Conservation (phyloP, 2,797 vertebrate genomes). For the Poliocrania exsul region DNA sequence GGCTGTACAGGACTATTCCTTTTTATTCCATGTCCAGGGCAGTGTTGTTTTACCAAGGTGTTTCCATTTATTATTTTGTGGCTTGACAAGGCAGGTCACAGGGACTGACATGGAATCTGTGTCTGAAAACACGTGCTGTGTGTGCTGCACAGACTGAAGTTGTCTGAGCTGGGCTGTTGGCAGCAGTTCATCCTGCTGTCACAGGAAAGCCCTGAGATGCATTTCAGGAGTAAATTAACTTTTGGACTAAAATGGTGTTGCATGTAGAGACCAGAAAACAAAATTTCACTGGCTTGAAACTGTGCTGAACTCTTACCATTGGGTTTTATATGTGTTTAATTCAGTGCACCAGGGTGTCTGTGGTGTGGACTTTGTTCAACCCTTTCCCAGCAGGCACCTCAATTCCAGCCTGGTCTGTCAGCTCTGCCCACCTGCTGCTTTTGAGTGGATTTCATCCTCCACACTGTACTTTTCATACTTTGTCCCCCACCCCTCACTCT, state of each 20-base stretch:
- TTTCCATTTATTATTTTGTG: not conserved
- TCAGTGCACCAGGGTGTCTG: not conserved
- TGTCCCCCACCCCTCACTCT: not conserved
- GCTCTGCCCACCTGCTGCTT: not conserved
- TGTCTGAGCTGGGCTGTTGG: not conserved
- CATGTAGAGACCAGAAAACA: not conserved
- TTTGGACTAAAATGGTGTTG: not conserved
- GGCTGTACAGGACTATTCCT: not conserved
- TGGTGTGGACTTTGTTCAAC: not conserved
- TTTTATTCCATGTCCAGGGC: not conserved
- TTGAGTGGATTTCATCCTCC: not conserved
- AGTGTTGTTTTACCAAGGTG: not conserved
- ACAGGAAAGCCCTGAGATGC: not conserved
- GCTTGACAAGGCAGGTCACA: not conserved
- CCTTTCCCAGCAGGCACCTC: not conserved
- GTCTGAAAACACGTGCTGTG: not conserved
- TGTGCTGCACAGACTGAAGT: not conserved
- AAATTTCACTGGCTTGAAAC: not conserved
- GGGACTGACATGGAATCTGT: too few relatives aligned
- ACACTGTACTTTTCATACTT: not conserved
- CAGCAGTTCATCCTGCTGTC: not conserved
- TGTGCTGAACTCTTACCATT: not conserved
- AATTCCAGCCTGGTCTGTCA: not conserved
- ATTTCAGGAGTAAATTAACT: not conserved
- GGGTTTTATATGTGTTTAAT: not conserved